These are phyloP conservation scores for Eueremaeus valkanovi DNA, from an alignment of 2,888 invertebrate species.

Conservation along the genomic window DNA sequence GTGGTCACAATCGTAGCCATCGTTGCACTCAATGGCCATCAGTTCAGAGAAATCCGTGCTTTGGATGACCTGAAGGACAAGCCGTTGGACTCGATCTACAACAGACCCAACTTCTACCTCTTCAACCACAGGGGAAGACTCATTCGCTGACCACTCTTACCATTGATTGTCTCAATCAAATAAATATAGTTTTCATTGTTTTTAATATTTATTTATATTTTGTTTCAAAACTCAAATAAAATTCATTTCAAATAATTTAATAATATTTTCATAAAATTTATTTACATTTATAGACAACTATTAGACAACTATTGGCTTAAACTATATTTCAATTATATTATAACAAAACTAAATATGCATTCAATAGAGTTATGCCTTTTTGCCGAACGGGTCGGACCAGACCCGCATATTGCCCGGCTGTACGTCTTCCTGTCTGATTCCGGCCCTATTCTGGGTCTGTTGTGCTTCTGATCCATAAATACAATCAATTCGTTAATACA, in stretches of 20 bases:
- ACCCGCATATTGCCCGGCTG: constrained; percentile 60
- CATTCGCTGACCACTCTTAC: constrained; percentile 54
- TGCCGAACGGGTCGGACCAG: constrained; percentile 38
- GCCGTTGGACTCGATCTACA: constrained; percentile 85
- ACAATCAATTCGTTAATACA: neutral
- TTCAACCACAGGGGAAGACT: constrained; percentile 83
- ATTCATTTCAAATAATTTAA: no score
- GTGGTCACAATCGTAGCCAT: constrained; percentile 81
- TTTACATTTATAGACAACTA: no score
- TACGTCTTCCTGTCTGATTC: constrained; percentile 60
- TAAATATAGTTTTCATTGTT: no score
- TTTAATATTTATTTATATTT: no score
- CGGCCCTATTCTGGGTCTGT: constrained; percentile 57
- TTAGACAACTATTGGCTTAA: no score
- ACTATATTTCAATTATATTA: no score
- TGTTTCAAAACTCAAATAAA: no score
- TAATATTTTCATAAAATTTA: no score
- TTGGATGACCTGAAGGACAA: constrained; percentile 76
- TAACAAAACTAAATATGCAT: neutral
- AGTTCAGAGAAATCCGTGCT: constrained; percentile 85
- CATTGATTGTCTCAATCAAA: no score
- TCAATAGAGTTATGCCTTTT: neutral
- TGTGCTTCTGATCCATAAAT: constrained; percentile 43
- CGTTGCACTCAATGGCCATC: constrained; percentile 73
- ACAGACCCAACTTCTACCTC: constrained; percentile 75